Percentiles rank a stretch among this genome's conserved stretches.
Evolutionary conservation across 2,888 invertebrate species (phyloP).

Genomic region (Hymenopus coronatus): DNA sequence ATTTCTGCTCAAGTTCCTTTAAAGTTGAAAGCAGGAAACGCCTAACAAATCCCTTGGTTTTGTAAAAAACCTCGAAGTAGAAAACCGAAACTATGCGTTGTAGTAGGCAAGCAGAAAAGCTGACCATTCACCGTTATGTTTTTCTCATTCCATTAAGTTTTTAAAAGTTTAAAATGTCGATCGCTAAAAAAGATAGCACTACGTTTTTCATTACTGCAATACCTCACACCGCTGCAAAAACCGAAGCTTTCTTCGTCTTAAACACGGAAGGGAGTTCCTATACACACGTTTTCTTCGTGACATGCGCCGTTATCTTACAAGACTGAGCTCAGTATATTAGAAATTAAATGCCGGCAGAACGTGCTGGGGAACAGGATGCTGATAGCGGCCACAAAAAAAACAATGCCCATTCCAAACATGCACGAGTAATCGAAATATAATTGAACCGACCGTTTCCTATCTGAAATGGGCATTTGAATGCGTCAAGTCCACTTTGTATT

Average conservation of each 20-base stretch:
- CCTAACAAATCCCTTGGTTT: no score
- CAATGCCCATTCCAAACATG: constrained; percentile 1
- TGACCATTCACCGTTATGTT: background rate
- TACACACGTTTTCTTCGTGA: background rate
- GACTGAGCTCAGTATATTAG: background rate
- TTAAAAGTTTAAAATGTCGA: background rate
- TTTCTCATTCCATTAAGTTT: background rate
- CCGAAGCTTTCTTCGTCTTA: background rate
- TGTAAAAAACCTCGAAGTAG: no score
- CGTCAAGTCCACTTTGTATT: constrained; percentile 26
- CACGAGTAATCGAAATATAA: constrained; percentile 22
- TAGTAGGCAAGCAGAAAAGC: background rate
- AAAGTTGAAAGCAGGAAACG: no score
- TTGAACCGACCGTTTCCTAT: constrained; percentile 21
- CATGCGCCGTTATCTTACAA: background rate
- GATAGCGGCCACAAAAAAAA: background rate
- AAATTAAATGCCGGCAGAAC: background rate
- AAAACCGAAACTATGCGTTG: background rate
- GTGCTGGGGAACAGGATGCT: background rate
- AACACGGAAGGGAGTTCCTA: background rate
- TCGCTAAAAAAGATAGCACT: background rate
- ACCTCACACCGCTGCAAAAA: background rate
- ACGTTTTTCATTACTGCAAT: background rate
- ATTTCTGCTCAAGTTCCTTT: no score
- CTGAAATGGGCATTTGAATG: constrained; percentile 27